These are phyloP conservation scores for Grammomys dolichurus DNA, from an alignment of 2,113 vertebrate genomes.

Conservation along the genomic window DNA sequence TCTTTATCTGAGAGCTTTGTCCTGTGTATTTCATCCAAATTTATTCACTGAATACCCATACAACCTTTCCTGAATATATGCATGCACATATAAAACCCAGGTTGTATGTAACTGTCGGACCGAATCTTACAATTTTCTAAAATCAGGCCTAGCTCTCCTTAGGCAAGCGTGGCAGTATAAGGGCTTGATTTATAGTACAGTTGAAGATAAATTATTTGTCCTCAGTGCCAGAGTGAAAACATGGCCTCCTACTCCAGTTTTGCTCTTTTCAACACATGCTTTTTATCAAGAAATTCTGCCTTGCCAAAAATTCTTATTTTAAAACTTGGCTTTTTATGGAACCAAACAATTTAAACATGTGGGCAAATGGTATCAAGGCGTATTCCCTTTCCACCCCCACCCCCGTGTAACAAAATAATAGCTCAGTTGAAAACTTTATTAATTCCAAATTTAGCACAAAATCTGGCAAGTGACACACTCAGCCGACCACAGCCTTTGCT, in stretches of 20 bases:
- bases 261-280: conserved; percentile 66
- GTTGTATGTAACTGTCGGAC: background rate
- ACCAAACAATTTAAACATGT: conserved; percentile 61
- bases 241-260: background rate
- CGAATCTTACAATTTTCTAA: background rate
- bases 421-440: conserved; percentile 33
- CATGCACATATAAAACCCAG: background rate
- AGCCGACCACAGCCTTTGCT: background rate
- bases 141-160: background rate
- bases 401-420: conserved; percentile 44
- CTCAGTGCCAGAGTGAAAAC: background rate
- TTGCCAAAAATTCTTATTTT: conserved; percentile 59
- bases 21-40: fast-evolving
- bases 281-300: conserved; percentile 55
- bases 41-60: background rate
- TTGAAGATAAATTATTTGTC: background rate
- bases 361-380: conserved; percentile 25
- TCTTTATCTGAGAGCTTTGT: background rate
- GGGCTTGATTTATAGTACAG: background rate
- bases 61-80: background rate
- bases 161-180: background rate
- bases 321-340: conserved; percentile 48
- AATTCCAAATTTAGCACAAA: conserved; percentile 8
- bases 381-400: background rate
- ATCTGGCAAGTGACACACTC: background rate